Evolutionary conservation across 1,140 invertebrate species (phyloP), one percentile per base, ranked within the genome.

Genomic region (Rhysida immarginata): DNA sequence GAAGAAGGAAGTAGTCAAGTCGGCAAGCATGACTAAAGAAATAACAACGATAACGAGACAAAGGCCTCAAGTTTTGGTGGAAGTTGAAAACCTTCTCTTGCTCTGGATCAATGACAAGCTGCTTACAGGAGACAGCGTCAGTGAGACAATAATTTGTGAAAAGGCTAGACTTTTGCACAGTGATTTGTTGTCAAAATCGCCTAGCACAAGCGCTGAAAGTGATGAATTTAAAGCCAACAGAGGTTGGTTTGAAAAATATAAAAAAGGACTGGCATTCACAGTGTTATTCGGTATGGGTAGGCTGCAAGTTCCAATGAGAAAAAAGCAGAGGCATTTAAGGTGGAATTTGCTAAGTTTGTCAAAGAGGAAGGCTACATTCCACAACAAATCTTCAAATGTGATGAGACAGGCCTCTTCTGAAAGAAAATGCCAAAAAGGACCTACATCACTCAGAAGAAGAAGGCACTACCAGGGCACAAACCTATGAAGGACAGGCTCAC

Each of bases 401-500:
- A 21, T 24, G 52, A 25, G 24, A 71, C 66, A 41, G 66, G 61
- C 25, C 56, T 74, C 1, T 74, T 67, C 62, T 74, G 72, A 69
- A 75, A 73, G n/a, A 71, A 62, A 60, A 70, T 75, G 66, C 69
- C 72, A 54, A 63, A 60, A 58, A 56, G 64, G 57, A 73, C 68
- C 43, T 72, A 64, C 62, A 66, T 71, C 58, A 62, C 63, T 13
- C 59, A 66, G 60, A 61, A 64, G 49, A 65, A 73, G 54, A 70
- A 70, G 58, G 54, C 59, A 45, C 61, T 65, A 53, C 61, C 64
- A 18, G 71, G 71, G 43, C 69, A 68, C 62, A 74, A 74, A 62
- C 63, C 65, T 25, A 62, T 62, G 20, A 75, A 74, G 60, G 70
- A 75, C 64, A 61, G 69, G 43, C 41, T 74, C 2, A 74, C 70